Base-by-base conservation (phyloP, 30 jellyfish, hydroid and myxozoan species). In the Cassiopea xamachana region DNA sequence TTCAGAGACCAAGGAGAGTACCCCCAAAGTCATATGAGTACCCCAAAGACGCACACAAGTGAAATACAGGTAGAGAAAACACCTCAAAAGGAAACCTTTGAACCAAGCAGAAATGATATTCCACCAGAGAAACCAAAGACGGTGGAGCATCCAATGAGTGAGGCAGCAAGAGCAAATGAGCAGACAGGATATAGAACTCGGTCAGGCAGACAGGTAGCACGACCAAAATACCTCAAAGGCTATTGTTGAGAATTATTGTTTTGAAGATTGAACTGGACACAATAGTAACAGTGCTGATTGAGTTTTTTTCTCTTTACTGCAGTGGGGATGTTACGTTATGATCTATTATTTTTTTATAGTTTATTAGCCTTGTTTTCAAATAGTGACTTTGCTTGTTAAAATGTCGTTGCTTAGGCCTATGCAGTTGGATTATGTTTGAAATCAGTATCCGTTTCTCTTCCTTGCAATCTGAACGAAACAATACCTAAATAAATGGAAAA, bases 171-270 rank as follows among this genome's bases (percentile, higher is more conserved):
- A 75, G 62, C 84, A 45, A 46, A 75, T 75, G 84, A 75, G 90
- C 90, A 81, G 90, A 59, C 76, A 79, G 79, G 90, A 49, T 81
- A 81, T 81, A 81, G 90, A 81, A 81, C 90, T 39, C 90, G 90
- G 55, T 81, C 90, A 61, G 90, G 82, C 47, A 81, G 90, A 81
- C 90, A 81, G 76, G 48, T 81, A 59, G 80, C 45, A 81, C 75
- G 55, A 67, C 90, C 90, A 45, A 5, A 64, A 81, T 81, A 81
- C 69, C 90, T 81, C 80, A 81, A 27, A 64, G 81, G 61, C 90
- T 81, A 61, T 67, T 80, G 58, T 80, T 80, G 78, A 80, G 78
- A 80, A 80, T 80, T 80, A 43, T 80, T 80, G 58, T 80, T 80
- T 80, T 80, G 69, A n/a, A n/a, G n/a, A n/a, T n/a, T n/a, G n/a